These are phyloP conservation scores for Pyrgus malvae DNA, from an alignment of 2,888 invertebrate genomes.

Conservation along the genomic window DNA sequence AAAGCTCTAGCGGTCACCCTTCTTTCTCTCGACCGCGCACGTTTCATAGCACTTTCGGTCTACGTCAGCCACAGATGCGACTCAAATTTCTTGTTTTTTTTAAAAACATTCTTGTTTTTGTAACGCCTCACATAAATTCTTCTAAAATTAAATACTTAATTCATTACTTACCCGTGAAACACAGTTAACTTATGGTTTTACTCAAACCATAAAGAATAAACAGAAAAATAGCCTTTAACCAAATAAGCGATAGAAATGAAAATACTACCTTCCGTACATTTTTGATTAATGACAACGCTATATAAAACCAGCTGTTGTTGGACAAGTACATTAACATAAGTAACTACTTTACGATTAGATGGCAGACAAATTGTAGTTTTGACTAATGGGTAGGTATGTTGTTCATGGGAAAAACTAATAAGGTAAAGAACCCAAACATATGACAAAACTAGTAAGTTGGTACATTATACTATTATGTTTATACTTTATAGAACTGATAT, in stretches of 20 bases:
- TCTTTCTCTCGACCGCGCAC: too few species aligned
- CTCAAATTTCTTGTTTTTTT: too few species aligned
- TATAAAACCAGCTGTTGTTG: slow-evolving; percentile 4
- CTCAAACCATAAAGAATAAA: neutral
- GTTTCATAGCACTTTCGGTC: too few species aligned
- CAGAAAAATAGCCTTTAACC: neutral
- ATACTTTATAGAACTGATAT: too few species aligned
- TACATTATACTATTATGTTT: too few species aligned
- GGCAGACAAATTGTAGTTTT: slow-evolving; percentile 11
- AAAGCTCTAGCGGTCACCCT: too few species aligned
- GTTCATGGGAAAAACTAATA: neutral
- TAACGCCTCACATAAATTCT: neutral
- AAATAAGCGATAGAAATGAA: neutral
- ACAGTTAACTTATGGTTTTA: neutral
- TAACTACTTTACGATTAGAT: neutral
- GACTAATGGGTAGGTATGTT: neutral
- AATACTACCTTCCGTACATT: slow-evolving; percentile 1
- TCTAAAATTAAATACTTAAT: neutral
- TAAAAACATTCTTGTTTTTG: too few species aligned
- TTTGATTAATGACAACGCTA: slow-evolving; percentile 9
- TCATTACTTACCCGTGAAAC: neutral
- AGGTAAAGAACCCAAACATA: too few species aligned
- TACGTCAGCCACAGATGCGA: too few species aligned
- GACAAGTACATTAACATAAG: slow-evolving; percentile 12
- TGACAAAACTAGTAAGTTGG: too few species aligned